Evolutionary conservation across 2,888 invertebrate genomes (phyloP).

Genomic region (Aphidius colemani): DNA sequence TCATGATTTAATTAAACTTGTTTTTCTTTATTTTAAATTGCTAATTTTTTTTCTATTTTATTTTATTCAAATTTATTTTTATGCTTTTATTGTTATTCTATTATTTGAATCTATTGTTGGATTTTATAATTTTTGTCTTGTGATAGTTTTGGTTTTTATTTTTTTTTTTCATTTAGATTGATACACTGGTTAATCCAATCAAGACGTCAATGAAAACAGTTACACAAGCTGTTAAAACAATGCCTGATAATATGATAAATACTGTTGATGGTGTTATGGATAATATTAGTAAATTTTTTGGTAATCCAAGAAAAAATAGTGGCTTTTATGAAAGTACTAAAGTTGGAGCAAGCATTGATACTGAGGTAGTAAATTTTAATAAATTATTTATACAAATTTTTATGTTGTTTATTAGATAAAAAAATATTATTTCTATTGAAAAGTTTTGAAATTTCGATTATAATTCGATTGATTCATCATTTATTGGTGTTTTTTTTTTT

Average conservation of each 20-base stretch:
- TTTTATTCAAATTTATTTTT: constrained; percentile 9
- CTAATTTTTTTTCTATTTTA: not conserved
- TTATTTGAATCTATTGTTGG: not conserved
- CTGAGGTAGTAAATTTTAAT: constrained; percentile 60
- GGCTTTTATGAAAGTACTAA: constrained; percentile 61
- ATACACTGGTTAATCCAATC: constrained; percentile 79
- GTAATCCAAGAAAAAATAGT: constrained; percentile 60
- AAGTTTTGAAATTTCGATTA: no score
- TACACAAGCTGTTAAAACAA: constrained; percentile 77
- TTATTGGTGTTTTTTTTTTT: no score
- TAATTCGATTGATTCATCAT: no score
- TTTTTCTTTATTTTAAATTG: not conserved
- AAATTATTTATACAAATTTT: no score
- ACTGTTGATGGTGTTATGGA: constrained; percentile 85
- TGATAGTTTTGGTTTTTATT: no score
- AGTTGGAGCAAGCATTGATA: constrained; percentile 64
- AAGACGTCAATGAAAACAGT: constrained; percentile 79
- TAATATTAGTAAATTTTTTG: constrained; percentile 78
- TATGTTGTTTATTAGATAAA: no score
- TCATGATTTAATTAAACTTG: no score
- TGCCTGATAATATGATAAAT: constrained; percentile 85
- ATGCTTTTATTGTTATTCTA: constrained; percentile 11
- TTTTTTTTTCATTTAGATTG: constrained; percentile 62
- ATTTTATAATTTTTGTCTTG: constrained; percentile 6
- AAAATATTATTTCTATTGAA: no score